These are phyloP conservation scores for Odontocolon sp. DNA, from an alignment of 2,888 invertebrate species.

Conservation along the genomic window DNA sequence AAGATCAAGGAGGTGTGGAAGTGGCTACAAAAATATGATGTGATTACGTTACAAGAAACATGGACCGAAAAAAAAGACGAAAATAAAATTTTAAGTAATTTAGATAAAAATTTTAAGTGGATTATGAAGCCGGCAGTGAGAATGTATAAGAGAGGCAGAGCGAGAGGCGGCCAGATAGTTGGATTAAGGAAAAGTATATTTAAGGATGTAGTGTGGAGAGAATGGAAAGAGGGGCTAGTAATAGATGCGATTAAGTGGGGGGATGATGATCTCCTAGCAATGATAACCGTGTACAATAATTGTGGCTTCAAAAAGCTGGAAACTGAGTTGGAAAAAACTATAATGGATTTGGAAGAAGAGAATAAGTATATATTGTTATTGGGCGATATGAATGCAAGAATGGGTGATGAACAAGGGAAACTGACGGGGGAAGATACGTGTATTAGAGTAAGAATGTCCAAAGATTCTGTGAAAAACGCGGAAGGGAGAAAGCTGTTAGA, in stretches of 20 bases:
- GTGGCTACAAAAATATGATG: conserved; percentile 17
- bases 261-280: not conserved
- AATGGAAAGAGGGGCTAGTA: conserved; percentile 30
- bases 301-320: conserved; percentile 7
- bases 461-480: conserved; percentile 23
- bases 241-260: conserved; percentile 11
- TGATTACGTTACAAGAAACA: conserved; percentile 40
- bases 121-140: conserved; percentile 40
- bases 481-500: conserved; percentile 10
- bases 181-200: conserved; percentile 22
- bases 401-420: not conserved
- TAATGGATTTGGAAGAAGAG: not conserved
- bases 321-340: not conserved
- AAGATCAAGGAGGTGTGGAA: conserved; percentile 32
- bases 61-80: conserved; percentile 50
- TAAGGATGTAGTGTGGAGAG: not conserved
- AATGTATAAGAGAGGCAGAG: conserved; percentile 34
- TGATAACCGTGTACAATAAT: conserved; percentile 43
- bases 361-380: conserved; percentile 12
- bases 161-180: conserved; percentile 39
- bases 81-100: not conserved
- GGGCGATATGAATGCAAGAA: conserved; percentile 47
- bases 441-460: not conserved
- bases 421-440: not conserved
- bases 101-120: conserved; percentile 39